A percentile compares a stretch with the other conserved stretches of the same genome.
phyloP scores from a whole-genome alignment of 2,797 vertebrate species.

The Brotula barbata region DNA sequence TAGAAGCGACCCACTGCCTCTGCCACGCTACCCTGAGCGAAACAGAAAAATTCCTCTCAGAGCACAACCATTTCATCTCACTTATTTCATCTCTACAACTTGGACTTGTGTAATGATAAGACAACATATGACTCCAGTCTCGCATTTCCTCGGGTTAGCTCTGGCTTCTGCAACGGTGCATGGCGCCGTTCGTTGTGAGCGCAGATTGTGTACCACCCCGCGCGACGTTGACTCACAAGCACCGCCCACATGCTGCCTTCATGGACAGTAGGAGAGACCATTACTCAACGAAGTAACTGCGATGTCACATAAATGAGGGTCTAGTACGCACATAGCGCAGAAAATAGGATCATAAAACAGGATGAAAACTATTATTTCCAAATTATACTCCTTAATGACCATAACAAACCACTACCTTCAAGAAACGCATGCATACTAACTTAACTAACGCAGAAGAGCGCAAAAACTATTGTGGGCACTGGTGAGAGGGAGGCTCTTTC shows the following conservation, averaged over 20 bases:
- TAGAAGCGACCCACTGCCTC: slow-evolving; percentile 61
- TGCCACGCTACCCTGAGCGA: slow-evolving; percentile 67
- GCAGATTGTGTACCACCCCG: slow-evolving; percentile 40
- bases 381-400: too few species aligned
- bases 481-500: too few species aligned
- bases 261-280: neutral
- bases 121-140: slow-evolving; percentile 9
- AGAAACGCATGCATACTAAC: too few species aligned
- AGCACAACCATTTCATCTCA: slow-evolving; percentile 46
- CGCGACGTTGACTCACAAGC: slow-evolving; percentile 46
- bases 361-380: too few species aligned
- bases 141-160: slow-evolving; percentile 54
- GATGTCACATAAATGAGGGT: too few species aligned
- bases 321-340: too few species aligned
- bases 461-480: too few species aligned
- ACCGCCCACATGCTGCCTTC: slow-evolving; percentile 49
- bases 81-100: slow-evolving; percentile 20
- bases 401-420: too few species aligned
- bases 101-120: slow-evolving; percentile 16
- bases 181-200: slow-evolving; percentile 64
- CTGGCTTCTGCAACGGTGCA: slow-evolving; percentile 45
- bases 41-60: slow-evolving; percentile 53
- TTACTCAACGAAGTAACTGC: fast-evolving
- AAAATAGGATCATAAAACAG: too few species aligned
- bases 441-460: too few species aligned